Evolutionary conservation across 2,113 vertebrate genomes (phyloP), one percentile per base, ranked within the genome.

Genomic region (Pelmatolapia mariae): DNA sequence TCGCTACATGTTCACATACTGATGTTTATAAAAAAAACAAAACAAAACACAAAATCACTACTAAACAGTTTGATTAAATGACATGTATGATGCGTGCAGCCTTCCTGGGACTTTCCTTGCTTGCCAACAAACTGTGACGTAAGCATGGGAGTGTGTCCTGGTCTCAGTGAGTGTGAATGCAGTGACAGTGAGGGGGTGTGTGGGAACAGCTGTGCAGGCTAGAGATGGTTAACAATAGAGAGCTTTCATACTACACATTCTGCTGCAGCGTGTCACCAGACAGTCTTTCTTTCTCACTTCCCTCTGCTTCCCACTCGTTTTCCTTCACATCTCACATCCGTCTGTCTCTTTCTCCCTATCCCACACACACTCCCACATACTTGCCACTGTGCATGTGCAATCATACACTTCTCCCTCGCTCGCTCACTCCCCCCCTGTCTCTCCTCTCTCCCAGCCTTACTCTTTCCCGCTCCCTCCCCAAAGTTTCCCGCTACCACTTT

Each of bases 201-300:
- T 86, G 87, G 61, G 85, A 59, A 94, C 95, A 96, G 95, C 93
- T 96, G 93, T 94, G 90, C 82, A 57, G 92, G 87, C 89, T 82
- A 87, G 93, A 94, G 43, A 78, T 4, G 1, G 43, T 93, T 90
- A 93, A 96, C 93, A 93, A 93, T 93, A 85, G 91, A 93, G 93
- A 84, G 86, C 94, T 94, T 95, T 94, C 93, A 95, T 93, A 85
- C 85, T 90, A 79, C 89, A 93, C 93, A 94, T 95, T 94, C 92
- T 95, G 83, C 89, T 93, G 87, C 81, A 87, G 87, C 92, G 93
- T 94, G 94, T 95, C 93, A 95, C 82, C 89, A 90, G 86, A 90
- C 89, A 86, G 57, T 82, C 80, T 86, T 86, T 83, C 78, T 82
- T 71, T 50, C 57, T 81, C 71, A 33, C 79, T 85, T 87, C 80